phyloP scores from a whole-genome alignment of 2,797 vertebrate genomes.

The Cirrhinus mrigala region DNA sequence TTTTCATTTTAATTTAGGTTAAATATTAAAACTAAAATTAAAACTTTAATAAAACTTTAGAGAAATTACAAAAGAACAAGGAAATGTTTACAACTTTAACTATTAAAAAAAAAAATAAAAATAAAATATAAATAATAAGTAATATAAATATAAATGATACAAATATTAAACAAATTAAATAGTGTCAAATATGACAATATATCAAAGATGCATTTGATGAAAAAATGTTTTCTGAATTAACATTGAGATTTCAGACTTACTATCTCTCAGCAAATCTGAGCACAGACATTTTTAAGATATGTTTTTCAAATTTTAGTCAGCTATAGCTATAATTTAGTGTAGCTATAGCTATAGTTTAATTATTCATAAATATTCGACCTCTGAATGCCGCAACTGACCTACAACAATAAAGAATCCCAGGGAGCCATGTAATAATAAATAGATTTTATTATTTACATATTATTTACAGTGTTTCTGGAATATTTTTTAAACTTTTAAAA shows the following conservation, averaged over 20 bases:
- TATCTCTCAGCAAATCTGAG: not conserved
- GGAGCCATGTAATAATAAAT: not conserved
- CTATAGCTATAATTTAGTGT: not conserved
- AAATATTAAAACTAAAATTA: not conserved
- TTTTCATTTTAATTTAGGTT: not conserved
- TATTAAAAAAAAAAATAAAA: not conserved
- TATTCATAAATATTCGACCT: not conserved
- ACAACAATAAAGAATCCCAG: not conserved
- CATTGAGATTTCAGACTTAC: not conserved
- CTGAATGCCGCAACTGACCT: not conserved
- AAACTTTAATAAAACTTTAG: not conserved
- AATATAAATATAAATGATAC: too few relatives aligned
- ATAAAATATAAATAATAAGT: not conserved
- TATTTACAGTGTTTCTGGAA: not conserved
- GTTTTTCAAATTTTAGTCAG: not conserved
- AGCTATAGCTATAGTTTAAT: not conserved
- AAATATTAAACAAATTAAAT: too few relatives aligned
- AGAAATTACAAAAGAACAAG: not conserved
- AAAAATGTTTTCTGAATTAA: not conserved
- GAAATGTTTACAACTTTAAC: not conserved
- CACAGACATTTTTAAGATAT: not conserved
- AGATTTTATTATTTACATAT: not conserved
- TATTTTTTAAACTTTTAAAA: not conserved
- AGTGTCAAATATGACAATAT: not conserved
- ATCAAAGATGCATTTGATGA: not conserved